These are phyloP conservation scores for Azemiops feae DNA, from an alignment of 2,113 vertebrate species.

Conservation along the genomic window DNA sequence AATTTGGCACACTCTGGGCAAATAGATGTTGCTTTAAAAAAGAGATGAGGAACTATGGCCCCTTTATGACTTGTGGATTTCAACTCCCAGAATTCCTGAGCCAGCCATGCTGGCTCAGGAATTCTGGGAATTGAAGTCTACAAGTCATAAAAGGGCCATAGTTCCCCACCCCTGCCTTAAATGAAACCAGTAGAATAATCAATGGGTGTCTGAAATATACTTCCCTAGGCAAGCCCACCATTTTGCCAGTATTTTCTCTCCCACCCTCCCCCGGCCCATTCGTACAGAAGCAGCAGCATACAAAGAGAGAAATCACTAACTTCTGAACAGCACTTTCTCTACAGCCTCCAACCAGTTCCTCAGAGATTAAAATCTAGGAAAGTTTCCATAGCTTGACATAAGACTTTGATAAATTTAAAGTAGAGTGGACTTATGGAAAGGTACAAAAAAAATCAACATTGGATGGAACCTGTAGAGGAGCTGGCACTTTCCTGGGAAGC, in stretches of 20 bases:
- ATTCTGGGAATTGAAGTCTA: neutral
- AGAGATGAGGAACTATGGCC: neutral
- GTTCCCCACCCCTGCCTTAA: neutral
- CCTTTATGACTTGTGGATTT: neutral
- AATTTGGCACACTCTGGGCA: neutral
- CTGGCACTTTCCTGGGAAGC: neutral
- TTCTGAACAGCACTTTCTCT: neutral
- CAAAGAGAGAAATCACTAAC: neutral
- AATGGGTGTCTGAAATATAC: neutral
- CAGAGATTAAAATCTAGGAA: neutral
- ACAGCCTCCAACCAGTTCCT: neutral
- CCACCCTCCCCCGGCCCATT: neutral
- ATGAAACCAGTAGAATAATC: neutral
- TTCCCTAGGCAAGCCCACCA: neutral
- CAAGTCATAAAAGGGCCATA: neutral
- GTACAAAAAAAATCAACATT: neutral
- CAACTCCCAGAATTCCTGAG: neutral
- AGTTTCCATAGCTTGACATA: neutral
- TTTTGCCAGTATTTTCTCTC: neutral
- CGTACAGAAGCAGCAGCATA: neutral
- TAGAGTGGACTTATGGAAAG: neutral
- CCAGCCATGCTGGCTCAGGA: too few relatives aligned
- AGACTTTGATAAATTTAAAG: neutral
- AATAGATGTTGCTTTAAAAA: neutral
- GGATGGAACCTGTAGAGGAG: neutral